Conservation (phyloP, 2,888 invertebrate genomes). For the Drosophila mercatorum region DNA sequence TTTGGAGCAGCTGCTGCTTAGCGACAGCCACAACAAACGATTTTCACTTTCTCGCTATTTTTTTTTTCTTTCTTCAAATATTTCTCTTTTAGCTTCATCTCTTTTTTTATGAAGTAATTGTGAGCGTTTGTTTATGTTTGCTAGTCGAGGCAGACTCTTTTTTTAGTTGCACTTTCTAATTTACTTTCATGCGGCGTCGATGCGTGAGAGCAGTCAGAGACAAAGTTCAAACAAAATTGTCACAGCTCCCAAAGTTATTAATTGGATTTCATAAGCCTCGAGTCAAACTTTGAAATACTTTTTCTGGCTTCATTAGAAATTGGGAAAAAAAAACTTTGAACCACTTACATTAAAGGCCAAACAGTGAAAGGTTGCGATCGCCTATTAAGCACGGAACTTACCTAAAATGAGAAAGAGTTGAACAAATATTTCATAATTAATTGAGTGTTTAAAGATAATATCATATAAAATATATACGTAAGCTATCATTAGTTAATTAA, state of each 20-base stretch:
- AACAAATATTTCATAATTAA: constrained; percentile 52
- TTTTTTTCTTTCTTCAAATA: constrained; percentile 14
- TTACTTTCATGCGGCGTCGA: constrained; percentile 17
- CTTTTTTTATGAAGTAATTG: constrained; percentile 38
- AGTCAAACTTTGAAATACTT: constrained; percentile 1
- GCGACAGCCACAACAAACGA: constrained; percentile 24
- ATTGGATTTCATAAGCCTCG: constrained; percentile 33
- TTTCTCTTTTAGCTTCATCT: constrained; percentile 10
- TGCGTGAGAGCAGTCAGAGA: constrained; percentile 6
- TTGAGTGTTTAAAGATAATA: constrained; percentile 25
- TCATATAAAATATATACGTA: constrained; percentile 16
- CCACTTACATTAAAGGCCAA: constrained; percentile 31
- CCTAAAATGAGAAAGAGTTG: constrained; percentile 62
- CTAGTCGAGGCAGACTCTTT: constrained; percentile 29
- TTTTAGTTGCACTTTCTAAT: constrained; percentile 64
- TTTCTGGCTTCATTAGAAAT: constrained; percentile 23
- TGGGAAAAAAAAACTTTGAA: constrained; percentile 15
- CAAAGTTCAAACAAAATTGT: constrained; percentile 55
- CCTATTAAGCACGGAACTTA: constrained; percentile 48
- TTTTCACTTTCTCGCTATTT: constrained; percentile 68
- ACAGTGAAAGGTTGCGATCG: constrained; percentile 41
- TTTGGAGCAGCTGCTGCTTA: constrained; percentile 64
- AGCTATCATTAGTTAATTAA: constrained; percentile 33
- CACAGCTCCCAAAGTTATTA: constrained; percentile 35
- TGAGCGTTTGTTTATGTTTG: constrained; percentile 41